Base-by-base conservation (phyloP, 2,888 invertebrate species). In the Caenorhabditis imperialis region DNA sequence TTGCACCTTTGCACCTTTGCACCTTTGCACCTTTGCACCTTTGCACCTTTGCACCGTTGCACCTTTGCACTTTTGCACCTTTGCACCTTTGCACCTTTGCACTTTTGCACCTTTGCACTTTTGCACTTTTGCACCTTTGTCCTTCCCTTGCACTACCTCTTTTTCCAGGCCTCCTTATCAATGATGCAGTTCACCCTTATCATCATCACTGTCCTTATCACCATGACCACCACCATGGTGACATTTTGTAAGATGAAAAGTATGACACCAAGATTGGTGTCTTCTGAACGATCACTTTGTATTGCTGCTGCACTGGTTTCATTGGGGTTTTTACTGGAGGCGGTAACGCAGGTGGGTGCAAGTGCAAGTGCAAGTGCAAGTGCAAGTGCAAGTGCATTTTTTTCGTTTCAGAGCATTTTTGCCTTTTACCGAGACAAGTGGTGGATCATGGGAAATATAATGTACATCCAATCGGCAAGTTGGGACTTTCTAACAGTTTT, bases 221-320 rank as follows among this genome's bases (percentile, higher is more conserved):
- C 67, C 5, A 67, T 67, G 67, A 12, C 33, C 1, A 67, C 67
- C 6, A 67, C 67, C 16, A 16, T 16, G 3, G 38, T 67, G 5
- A 67, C 67, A 14, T 67, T 67, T 35, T 57, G 40, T 6, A 67
- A 67, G 23, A 57, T 67, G 57, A 35, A n/a, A 35, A 44, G 25
- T 8, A 67, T 67, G 67, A 67, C 57, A 20, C 57, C 57, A 20
- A n/a, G 67, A 22, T 57, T 67, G 7, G 57, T 57, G 12, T 7
- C 37, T 2, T 67, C 67, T n/a, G 67, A 67, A 20, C 14, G 51
- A 12, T 20, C 67, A 8, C 57, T 67, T 30, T 67, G 67, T 44
- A 4, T 67, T 1, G 67, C 67, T 0, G 67, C 67, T 14, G 67
- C 35, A 4, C 33, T 67, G 7, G 57, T 67, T 44, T 57, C 67